Evolutionary conservation across 2,888 invertebrate genomes (phyloP), one percentile per base, ranked within the genome.

Genomic region (Macrophya alboannulata): DNA sequence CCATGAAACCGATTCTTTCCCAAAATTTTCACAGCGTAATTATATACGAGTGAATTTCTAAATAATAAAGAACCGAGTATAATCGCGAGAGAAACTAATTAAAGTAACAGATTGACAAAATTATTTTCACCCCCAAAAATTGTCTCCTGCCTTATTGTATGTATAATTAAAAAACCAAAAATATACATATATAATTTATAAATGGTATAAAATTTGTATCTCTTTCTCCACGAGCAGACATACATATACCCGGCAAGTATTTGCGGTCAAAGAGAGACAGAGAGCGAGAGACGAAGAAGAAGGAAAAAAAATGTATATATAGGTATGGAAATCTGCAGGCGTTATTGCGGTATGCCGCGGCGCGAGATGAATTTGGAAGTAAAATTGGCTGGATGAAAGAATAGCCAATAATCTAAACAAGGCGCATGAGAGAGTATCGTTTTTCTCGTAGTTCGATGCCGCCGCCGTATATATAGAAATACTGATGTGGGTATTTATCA

Each of bases 331-430:
- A 77, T 55, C 55, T 55, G 51, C 31, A 51, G 55, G 77, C 55
- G 55, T 77, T 77, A 77, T 77, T 55, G 48, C 55, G 77, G 37
- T 43, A 17, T 17, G 55, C 72, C 43, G 51, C 17, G 51, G 51
- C 17, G 51, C 31, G 77, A 77, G 48, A 37, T 77, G 77, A 77
- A 77, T 77, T 77, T 77, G 77, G 77, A 77, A 77, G 77, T 77
- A 77, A 51, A 77, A 77, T 77, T 21, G 55, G 55, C 8, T n/a
- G 77, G 31, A 37, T 51, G 77, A 55, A 77, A 77, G 48, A 77
- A 77, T 37, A 77, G 77, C 77, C 55, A 77, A 77, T 77, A 77
- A 77, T 77, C 77, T 77, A 77, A 77, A 77, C 77, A 77, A 51
- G 77, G 55, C 77, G 17, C 45, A 10, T 48, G 55, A 15, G 55